Conservation (phyloP, 2,113 vertebrate species). For the Ornithorhynchus anatinus region DNA sequence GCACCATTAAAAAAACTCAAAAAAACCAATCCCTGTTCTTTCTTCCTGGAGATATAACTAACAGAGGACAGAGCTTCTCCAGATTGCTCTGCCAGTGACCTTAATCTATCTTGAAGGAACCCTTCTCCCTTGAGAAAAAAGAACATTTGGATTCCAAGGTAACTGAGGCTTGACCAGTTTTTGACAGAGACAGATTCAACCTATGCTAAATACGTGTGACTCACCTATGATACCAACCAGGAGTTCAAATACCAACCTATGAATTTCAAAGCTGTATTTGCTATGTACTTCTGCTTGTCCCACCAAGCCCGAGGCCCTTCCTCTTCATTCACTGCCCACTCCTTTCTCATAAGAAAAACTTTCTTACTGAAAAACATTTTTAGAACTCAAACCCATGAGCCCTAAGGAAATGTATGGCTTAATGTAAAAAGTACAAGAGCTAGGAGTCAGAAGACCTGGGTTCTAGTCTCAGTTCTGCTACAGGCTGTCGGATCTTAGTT, state of each 20-base stretch:
- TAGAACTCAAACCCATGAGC: too few species aligned
- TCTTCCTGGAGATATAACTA: not conserved
- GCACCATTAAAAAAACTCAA: too few species aligned
- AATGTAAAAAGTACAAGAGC: too few species aligned
- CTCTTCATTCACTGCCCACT: accelerated
- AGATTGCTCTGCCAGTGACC: slow-evolving; percentile 51
- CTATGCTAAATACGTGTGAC: slow-evolving; percentile 50
- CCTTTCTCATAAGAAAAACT: accelerated
- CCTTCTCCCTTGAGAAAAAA: slow-evolving; percentile 33
- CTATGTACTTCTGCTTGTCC: not conserved
- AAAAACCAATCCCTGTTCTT: not conserved
- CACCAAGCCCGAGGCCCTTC: not conserved
- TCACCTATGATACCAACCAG: not conserved
- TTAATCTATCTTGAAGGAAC: slow-evolving; percentile 4
- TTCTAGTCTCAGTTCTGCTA: too few species aligned
- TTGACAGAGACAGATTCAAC: slow-evolving; percentile 56
- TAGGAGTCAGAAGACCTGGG: too few species aligned
- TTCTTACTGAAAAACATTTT: too few species aligned
- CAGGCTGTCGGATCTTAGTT: too few species aligned
- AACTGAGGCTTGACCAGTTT: slow-evolving; percentile 57
- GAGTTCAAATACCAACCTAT: slow-evolving; percentile 1
- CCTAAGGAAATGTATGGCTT: too few species aligned
- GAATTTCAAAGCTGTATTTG: not conserved
- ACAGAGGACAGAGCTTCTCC: not conserved
- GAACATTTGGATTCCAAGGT: slow-evolving; percentile 45